Evolutionary conservation across 2,888 invertebrate genomes (phyloP).

Genomic region (Diadegma fenestrale): DNA sequence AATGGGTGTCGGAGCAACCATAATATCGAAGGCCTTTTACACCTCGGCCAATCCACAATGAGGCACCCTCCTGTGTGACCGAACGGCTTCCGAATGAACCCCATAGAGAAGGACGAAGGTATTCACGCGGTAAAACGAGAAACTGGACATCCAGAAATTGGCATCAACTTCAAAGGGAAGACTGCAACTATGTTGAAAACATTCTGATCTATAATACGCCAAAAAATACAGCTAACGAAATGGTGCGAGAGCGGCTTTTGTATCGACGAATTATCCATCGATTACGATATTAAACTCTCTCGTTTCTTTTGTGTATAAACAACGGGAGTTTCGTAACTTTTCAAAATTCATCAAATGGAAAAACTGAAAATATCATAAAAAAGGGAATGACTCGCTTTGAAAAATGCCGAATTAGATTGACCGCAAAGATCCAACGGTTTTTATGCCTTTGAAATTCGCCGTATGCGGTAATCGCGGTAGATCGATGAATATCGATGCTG

Average conservation of each 20-base stretch:
- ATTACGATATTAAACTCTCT: conserved; percentile 45
- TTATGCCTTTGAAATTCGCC: background rate
- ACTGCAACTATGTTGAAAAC: background rate
- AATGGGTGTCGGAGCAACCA: conserved; percentile 48
- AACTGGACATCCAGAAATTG: conserved; percentile 40
- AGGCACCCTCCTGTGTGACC: conserved; percentile 69
- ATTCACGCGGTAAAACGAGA: conserved; percentile 32
- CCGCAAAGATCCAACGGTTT: conserved; percentile 4
- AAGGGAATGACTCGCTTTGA: conserved; percentile 24
- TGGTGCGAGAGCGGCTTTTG: background rate
- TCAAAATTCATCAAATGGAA: background rate
- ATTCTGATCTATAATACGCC: conserved; percentile 8
- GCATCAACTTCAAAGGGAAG: conserved; percentile 61
- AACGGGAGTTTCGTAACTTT: conserved; percentile 42
- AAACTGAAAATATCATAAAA: background rate
- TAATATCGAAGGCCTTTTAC: conserved; percentile 9
- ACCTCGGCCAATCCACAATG: conserved; percentile 48
- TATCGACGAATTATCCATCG: conserved; percentile 15
- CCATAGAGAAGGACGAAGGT: conserved; percentile 18
- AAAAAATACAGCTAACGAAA: conserved; percentile 6
- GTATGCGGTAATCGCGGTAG: no score
- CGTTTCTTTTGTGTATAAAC: conserved; percentile 39
- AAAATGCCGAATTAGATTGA: conserved; percentile 38
- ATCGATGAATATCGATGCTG: background rate
- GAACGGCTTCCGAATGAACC: conserved; percentile 48